phyloP scores from a whole-genome alignment of 2,113 vertebrate species.

The Climacteris rufus region DNA sequence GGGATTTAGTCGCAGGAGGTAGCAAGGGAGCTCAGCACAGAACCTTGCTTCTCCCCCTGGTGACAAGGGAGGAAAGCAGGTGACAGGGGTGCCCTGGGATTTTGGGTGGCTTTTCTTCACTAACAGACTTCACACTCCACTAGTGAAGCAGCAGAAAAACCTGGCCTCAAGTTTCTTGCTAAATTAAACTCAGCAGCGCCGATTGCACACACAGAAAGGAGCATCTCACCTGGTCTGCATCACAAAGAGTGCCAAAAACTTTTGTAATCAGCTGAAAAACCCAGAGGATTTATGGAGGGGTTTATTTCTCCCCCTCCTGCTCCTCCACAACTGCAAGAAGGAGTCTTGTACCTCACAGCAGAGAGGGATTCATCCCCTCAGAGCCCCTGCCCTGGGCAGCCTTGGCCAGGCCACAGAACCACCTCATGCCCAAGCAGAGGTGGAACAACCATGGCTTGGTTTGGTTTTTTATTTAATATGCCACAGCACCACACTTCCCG shows the following conservation, averaged over 20 bases:
- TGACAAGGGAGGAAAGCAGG: not conserved
- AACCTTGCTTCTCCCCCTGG: not conserved
- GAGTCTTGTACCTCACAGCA: not conserved
- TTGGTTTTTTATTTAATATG: rapidly evolving
- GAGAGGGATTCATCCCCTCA: not conserved
- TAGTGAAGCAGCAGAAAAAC: not conserved
- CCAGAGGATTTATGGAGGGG: not conserved
- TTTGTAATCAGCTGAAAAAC: not conserved
- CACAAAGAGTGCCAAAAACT: not conserved
- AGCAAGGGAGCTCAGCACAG: not conserved
- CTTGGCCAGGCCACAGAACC: not conserved
- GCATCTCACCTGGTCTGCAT: rapidly evolving
- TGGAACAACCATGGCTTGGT: rapidly evolving
- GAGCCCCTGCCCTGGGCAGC: not conserved
- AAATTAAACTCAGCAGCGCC: not conserved
- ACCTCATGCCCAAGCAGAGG: not conserved
- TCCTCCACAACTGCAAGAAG: not conserved
- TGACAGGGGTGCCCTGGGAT: not conserved
- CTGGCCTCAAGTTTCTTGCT: not conserved
- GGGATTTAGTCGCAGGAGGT: rapidly evolving
- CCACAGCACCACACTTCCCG: rapidly evolving
- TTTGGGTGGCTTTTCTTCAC: not conserved
- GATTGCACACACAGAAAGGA: not conserved
- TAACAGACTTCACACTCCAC: not conserved
- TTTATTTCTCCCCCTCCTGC: not conserved